Evolutionary conservation across 1,140 invertebrate genomes (phyloP).

Genomic region (Drosophila setifemur): DNA sequence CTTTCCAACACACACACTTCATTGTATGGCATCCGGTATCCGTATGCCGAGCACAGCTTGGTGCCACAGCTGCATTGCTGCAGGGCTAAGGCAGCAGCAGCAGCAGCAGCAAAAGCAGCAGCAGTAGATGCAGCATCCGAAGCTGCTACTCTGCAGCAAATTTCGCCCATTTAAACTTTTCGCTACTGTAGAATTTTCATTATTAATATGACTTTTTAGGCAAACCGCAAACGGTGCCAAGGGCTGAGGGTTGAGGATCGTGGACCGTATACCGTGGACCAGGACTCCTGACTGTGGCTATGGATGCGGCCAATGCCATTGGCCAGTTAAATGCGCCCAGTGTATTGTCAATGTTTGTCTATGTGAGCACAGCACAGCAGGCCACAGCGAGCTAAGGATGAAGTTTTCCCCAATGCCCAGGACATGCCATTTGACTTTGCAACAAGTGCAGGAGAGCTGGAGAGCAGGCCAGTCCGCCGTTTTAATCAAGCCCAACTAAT

Average conservation of each 20-base stretch:
- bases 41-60: conserved; percentile 57
- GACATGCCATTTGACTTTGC: conserved; percentile 76
- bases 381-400: conserved; percentile 53
- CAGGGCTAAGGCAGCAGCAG: conserved; percentile 36
- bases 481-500: conserved; percentile 77
- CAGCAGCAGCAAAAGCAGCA: conserved; percentile 24
- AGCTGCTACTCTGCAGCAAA: conserved; percentile 59
- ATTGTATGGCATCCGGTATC: conserved; percentile 4
- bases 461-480: conserved; percentile 37
- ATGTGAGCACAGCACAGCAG: conserved; percentile 36
- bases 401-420: conserved; percentile 49
- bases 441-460: conserved; percentile 57
- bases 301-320: conserved; percentile 43
- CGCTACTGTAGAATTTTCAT: conserved; percentile 78
- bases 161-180: conserved; percentile 79
- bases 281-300: background rate
- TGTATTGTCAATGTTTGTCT: conserved; percentile 77
- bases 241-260: conserved; percentile 6
- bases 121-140: too few species aligned
- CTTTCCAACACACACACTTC: conserved; percentile 42
- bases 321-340: conserved; percentile 71
- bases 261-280: background rate
- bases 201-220: conserved; percentile 80
- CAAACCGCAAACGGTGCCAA: conserved; percentile 62
- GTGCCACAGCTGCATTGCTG: conserved; percentile 65